phyloP scores from a whole-genome alignment of 2,888 invertebrate species.

The Chromoteleia sp. region DNA sequence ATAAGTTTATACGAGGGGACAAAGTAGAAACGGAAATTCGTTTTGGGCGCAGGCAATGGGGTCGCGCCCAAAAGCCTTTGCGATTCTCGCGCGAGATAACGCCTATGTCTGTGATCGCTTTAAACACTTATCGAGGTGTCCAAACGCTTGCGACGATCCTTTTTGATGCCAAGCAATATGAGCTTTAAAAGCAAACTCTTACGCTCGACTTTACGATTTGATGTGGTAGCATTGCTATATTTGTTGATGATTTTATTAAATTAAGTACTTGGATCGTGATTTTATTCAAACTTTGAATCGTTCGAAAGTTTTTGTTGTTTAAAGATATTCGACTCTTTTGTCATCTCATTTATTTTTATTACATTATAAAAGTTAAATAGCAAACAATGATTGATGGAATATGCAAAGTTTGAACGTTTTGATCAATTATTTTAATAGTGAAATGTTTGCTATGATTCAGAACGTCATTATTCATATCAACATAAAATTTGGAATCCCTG shows the following conservation, averaged over 20 bases:
- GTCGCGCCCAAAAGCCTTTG: conserved; percentile 45
- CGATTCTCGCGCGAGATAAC: conserved; percentile 73
- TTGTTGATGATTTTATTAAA: conserved; percentile 9
- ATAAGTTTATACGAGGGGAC: conserved; percentile 63
- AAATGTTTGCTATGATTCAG: too few relatives aligned
- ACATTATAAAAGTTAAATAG: too few relatives aligned
- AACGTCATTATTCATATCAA: too few relatives aligned
- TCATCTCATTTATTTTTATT: too few relatives aligned
- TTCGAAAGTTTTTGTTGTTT: neutral
- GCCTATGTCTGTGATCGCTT: conserved; percentile 82
- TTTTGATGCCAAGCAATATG: conserved; percentile 22
- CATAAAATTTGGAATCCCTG: too few relatives aligned
- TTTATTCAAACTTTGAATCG: neutral
- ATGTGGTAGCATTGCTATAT: conserved; percentile 10
- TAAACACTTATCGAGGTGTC: conserved; percentile 79
- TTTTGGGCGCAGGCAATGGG: conserved; percentile 11
- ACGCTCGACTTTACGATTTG: conserved; percentile 28
- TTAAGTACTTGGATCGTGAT: too few relatives aligned
- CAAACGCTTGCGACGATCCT: conserved; percentile 76
- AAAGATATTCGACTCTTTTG: too few relatives aligned
- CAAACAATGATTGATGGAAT: too few relatives aligned
- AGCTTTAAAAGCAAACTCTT: conserved; percentile 44
- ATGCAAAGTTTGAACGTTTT: too few relatives aligned
- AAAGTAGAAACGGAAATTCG: conserved; percentile 74
- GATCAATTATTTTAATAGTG: too few relatives aligned